phyloP scores from a whole-genome alignment of 2,888 invertebrate species.

The Drosophila longiperda region DNA sequence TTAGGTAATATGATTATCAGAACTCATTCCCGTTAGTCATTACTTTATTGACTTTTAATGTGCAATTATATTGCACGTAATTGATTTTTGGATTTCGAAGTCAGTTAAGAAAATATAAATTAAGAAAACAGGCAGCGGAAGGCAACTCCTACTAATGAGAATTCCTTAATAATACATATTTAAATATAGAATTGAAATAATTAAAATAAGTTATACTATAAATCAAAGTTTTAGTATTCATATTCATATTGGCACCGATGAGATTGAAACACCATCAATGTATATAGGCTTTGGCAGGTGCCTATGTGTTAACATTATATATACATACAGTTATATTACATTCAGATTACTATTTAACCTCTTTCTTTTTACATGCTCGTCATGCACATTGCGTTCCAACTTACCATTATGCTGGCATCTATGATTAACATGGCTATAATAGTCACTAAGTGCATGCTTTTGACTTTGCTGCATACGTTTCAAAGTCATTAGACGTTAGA shows the following conservation, averaged over 20 bases:
- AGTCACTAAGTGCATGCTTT: slow-evolving; percentile 78
- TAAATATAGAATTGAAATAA: background rate
- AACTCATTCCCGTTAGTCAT: background rate
- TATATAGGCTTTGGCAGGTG: background rate
- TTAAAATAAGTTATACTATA: background rate
- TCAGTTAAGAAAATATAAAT: background rate
- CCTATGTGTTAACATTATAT: background rate
- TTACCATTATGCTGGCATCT: slow-evolving; percentile 71
- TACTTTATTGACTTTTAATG: background rate
- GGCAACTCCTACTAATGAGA: background rate
- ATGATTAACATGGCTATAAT: slow-evolving; percentile 76
- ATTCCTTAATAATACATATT: background rate
- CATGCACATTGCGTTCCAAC: slow-evolving; percentile 66
- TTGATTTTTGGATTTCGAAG: background rate
- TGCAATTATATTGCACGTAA: too few relatives aligned
- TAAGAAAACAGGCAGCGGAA: background rate
- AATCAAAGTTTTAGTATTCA: background rate
- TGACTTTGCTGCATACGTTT: slow-evolving; percentile 67
- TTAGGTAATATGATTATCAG: background rate
- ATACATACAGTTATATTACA: background rate
- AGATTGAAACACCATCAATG: slow-evolving; percentile 19
- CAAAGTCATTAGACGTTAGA: slow-evolving; percentile 62
- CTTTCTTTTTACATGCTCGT: slow-evolving; percentile 43
- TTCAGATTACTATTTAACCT: slow-evolving; percentile 14
- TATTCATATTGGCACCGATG: slow-evolving; percentile 18